Percentiles rank a stretch among this genome's conserved stretches.
Conservation (phyloP, 2,797 vertebrate genomes). For the Phalanger gymnotis region DNA sequence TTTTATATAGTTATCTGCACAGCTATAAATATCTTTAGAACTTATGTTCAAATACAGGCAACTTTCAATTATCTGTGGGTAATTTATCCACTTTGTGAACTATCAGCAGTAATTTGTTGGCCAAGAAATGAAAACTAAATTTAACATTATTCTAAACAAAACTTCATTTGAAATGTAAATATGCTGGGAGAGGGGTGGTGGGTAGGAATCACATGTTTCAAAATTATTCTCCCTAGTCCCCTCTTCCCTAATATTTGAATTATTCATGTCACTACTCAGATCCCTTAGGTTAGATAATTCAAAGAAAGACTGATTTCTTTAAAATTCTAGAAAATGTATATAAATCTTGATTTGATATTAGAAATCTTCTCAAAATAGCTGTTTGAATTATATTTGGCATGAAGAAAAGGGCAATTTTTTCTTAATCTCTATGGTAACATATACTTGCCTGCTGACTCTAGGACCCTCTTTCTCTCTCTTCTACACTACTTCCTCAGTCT, state of each 20-base stretch:
- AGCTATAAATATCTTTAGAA: not conserved
- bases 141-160: not conserved
- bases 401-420: not conserved
- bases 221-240: not conserved
- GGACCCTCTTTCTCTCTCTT: no score
- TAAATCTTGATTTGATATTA: not conserved
- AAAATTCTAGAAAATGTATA: not conserved
- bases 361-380: not conserved
- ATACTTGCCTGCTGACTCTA: not conserved
- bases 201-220: not conserved
- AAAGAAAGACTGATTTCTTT: not conserved
- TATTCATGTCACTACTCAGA: not conserved
- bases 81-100: not conserved
- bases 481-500: not conserved
- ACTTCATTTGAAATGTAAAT: not conserved
- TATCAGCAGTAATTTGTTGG: not conserved
- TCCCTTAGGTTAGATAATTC: not conserved
- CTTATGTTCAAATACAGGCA: not conserved
- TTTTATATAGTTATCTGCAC: no score
- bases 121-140: not conserved
- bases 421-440: not conserved
- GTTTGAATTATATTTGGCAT: not conserved
- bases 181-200: not conserved
- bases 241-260: not conserved
- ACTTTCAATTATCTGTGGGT: not conserved